Conservation (phyloP, 2,113 vertebrate genomes). For the Megaptera novaeangliae region DNA sequence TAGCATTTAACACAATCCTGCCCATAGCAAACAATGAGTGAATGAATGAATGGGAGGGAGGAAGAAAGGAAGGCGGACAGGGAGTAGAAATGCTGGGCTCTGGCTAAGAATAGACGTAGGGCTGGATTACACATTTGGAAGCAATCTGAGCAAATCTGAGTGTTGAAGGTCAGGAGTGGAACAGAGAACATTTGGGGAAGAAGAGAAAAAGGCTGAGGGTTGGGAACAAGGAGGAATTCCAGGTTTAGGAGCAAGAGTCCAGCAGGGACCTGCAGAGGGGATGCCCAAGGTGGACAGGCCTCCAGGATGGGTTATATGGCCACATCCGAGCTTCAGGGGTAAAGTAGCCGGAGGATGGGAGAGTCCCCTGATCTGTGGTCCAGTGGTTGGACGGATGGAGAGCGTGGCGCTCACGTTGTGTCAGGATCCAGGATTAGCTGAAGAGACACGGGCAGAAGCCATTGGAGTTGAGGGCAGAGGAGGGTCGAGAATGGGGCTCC, state of each 20-base stretch:
- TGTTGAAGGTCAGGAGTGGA: neutral
- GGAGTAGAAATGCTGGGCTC: neutral
- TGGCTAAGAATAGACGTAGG: neutral
- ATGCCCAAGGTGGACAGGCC: neutral
- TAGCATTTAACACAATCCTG: neutral
- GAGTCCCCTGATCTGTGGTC: accelerated
- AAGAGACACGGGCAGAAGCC: neutral
- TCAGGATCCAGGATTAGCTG: neutral
- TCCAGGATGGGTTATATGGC: neutral
- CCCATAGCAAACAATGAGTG: neutral
- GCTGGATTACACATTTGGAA: neutral
- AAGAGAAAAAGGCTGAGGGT: neutral
- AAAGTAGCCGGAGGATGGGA: neutral
- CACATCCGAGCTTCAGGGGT: neutral
- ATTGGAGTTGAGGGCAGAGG: neutral
- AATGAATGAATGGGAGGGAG: neutral
- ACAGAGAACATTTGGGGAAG: neutral
- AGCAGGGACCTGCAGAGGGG: neutral
- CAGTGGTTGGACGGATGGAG: neutral
- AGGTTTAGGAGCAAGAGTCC: neutral
- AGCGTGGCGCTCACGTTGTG: accelerated
- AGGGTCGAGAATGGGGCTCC: neutral
- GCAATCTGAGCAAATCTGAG: neutral
- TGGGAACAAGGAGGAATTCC: neutral
- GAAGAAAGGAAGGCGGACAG: neutral